Conservation (phyloP, 1,140 invertebrate species). For the Pseudomyrmex cubaensis region DNA sequence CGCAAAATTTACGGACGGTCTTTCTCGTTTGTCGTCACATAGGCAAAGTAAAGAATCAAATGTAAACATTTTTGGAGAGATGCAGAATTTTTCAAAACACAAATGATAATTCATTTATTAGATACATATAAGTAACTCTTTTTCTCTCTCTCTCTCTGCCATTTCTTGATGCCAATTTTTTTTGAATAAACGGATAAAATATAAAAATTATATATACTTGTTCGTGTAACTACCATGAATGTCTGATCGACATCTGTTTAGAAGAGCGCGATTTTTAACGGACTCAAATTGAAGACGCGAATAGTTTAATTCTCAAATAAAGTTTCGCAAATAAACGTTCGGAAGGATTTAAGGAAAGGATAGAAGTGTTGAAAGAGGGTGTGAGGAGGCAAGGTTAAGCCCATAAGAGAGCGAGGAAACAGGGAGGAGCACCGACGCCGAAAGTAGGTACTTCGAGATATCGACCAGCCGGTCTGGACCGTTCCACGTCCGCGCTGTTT, state of each 20-base stretch:
- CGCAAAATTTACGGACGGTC: slow-evolving; percentile 2
- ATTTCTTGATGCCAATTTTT: no score
- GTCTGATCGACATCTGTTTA: neutral
- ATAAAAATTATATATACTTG: no score
- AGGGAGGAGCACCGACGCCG: slow-evolving; percentile 74
- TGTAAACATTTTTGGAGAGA: slow-evolving; percentile 6
- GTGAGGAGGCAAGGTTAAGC: slow-evolving; percentile 59
- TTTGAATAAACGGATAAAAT: no score
- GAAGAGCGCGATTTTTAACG: slow-evolving; percentile 15
- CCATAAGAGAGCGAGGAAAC: slow-evolving; percentile 70
- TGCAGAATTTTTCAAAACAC: neutral
- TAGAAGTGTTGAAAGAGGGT: slow-evolving; percentile 58
- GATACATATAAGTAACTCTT: neutral
- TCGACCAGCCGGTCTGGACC: slow-evolving; percentile 79
- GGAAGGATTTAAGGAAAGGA: slow-evolving; percentile 39
- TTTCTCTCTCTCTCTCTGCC: neutral
- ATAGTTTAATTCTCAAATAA: neutral
- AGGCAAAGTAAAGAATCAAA: slow-evolving; percentile 26
- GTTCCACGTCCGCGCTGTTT: slow-evolving; percentile 76
- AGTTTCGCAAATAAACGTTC: neutral
- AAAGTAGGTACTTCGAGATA: slow-evolving; percentile 83
- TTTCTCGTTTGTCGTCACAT: slow-evolving; percentile 17
- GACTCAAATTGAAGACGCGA: neutral
- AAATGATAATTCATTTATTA: slow-evolving; percentile 9
- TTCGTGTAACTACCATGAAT: neutral